phyloP scores from a whole-genome alignment of 2,888 invertebrate species.

The Zele albiditarsus region DNA sequence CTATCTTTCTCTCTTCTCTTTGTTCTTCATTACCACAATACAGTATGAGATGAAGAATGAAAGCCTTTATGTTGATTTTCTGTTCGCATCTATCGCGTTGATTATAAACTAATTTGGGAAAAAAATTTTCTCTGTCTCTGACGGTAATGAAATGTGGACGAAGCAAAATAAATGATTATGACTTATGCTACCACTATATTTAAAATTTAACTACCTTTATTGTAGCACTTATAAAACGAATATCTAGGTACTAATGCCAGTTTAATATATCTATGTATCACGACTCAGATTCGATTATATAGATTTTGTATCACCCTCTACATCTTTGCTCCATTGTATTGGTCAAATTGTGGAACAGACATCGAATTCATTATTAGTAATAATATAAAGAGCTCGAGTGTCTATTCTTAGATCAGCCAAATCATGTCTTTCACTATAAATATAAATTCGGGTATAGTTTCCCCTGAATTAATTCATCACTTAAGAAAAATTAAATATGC shows the following conservation, averaged over 20 bases:
- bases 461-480: not conserved
- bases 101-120: not conserved
- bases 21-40: not conserved
- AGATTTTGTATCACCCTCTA: constrained; percentile 66
- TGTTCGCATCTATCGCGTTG: not conserved
- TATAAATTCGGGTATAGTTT: not conserved
- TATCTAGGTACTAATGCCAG: constrained; percentile 58
- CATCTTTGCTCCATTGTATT: constrained; percentile 61
- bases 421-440: constrained; percentile 31
- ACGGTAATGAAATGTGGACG: not conserved
- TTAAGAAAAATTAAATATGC: constrained; percentile 54
- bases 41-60: not conserved
- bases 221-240: constrained; percentile 54
- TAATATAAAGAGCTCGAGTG: not conserved
- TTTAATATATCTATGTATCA: constrained; percentile 66
- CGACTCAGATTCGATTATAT: constrained; percentile 63
- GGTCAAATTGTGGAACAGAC: constrained; percentile 17
- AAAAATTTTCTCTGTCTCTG: not conserved
- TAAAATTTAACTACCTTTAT: constrained; percentile 53
- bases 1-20: not conserved
- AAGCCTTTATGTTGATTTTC: not conserved
- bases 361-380: not conserved
- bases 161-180: not conserved
- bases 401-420: constrained; percentile 12
- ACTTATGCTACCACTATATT: constrained; percentile 38